Evolutionary conservation across 2,888 invertebrate species (phyloP).

Genomic region (Lochmaea crataegi): DNA sequence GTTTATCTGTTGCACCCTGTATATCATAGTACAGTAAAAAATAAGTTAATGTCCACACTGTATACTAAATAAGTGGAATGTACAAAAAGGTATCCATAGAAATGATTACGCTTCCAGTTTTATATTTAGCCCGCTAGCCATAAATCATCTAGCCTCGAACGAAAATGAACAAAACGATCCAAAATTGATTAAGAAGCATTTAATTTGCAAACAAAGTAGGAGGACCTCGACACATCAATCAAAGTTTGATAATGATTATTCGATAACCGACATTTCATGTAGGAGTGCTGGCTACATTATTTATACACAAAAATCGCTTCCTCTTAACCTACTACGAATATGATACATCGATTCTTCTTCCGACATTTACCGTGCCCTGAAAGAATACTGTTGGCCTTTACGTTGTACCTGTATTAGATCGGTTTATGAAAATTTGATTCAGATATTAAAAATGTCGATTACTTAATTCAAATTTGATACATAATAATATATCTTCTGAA

Average conservation of each 20-base stretch:
- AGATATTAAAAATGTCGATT: not conserved
- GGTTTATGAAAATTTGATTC: not conserved
- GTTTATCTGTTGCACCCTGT: no score
- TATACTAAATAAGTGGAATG: no score
- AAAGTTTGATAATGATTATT: slow-evolving; percentile 34
- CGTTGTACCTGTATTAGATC: not conserved
- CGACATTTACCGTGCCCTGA: slow-evolving; percentile 37
- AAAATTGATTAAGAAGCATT: slow-evolving; percentile 36
- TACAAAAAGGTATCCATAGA: not conserved
- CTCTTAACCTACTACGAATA: slow-evolving; percentile 27
- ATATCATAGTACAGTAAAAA: no score
- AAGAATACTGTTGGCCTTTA: slow-evolving; percentile 32
- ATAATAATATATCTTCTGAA: no score
- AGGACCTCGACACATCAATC: slow-evolving; percentile 33
- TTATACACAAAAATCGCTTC: slow-evolving; percentile 33
- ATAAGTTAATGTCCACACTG: no score
- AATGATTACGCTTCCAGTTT: not conserved
- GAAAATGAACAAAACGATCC: slow-evolving; percentile 32
- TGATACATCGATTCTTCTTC: slow-evolving; percentile 41
- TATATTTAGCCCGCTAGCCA: slow-evolving; percentile 3
- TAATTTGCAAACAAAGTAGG: slow-evolving; percentile 39
- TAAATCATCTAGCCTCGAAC: slow-evolving; percentile 24
- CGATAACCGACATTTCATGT: slow-evolving; percentile 28
- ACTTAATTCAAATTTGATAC: no score
- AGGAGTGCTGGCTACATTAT: slow-evolving; percentile 31